Base-by-base conservation (phyloP, 2,888 invertebrate genomes). In the Orthosia cruda region DNA sequence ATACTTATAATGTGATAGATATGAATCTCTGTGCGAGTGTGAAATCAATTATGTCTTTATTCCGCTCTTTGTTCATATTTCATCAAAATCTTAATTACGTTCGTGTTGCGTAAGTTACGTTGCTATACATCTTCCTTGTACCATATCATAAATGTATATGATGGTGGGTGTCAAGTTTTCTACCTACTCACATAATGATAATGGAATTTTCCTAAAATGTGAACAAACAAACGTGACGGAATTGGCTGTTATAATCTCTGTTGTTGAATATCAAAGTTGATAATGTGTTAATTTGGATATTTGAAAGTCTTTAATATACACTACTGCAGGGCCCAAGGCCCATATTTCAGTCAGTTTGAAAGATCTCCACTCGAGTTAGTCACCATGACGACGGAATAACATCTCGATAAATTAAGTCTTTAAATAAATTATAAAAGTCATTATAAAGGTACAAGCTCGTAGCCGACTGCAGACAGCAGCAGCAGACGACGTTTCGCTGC, bases 1-100 rank as follows among this genome's bases (percentile, higher is more conserved):
- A 77, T 77, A 82, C 82, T 82, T 82, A 61, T 49, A 73, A 65
- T 67, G 77, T 71, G 77, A 82, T 81, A 71, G 73, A 81, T 82
- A 68, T 16, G 54, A 49, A 82, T 77, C 77, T 71, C 61, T 45
- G 70, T 23, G 67, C 45, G 70, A 68, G 64, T 69, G 64, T 74
- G 77, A 73, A 82, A 77, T 71, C 71, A 82, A 82, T 81, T 82
- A 68, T 9, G 64, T 49, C 70, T 61, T 73, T 70, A 70, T 57
- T 73, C 69, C 59, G 66, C 59, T 32, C 40, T 45, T 13, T 54
- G 64, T 61, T 71, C 82, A 81, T 77, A 81, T 70, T 82, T 77
- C 77, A 73, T 40, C 77, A 64, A 72, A 81, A 73, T 81, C 59
- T 81, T 81, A 77, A 64, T 81, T 77, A 73, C 59, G 59, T 72